phyloP scores from a whole-genome alignment of 2,888 invertebrate genomes.

The Pseudoips prasinana region DNA sequence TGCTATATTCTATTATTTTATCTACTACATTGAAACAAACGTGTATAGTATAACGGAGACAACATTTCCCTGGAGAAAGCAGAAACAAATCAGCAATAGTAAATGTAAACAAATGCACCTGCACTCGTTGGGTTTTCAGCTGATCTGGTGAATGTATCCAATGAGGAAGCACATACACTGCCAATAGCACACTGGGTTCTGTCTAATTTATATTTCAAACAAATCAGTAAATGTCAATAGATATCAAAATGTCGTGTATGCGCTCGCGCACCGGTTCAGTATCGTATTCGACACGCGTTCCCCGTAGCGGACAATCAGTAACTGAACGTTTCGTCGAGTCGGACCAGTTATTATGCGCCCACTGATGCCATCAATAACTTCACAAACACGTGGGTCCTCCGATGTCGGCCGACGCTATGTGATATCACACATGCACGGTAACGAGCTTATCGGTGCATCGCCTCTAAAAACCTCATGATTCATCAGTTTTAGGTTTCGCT shows the following conservation, averaged over 20 bases:
- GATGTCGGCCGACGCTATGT: conserved; percentile 41
- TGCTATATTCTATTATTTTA: conserved; percentile 12
- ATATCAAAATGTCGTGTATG: conserved; percentile 56
- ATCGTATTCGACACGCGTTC: conserved; percentile 62
- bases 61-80: conserved; percentile 26
- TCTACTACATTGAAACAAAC: conserved; percentile 23
- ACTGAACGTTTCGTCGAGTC: conserved; percentile 67
- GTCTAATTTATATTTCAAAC: conserved; percentile 42
- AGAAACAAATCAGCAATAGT: conserved; percentile 37
- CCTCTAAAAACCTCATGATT: conserved; percentile 74
- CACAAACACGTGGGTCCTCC: conserved; percentile 72
- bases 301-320: conserved; percentile 66
- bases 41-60: conserved; percentile 14
- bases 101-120: conserved; percentile 73
- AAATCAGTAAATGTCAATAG: conserved; percentile 45
- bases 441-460: conserved; percentile 73
- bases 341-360: conserved; percentile 80
- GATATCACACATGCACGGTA: conserved; percentile 61
- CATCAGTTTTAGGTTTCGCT: conserved; percentile 70
- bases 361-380: conserved; percentile 72
- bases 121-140: conserved; percentile 59
- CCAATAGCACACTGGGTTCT: conserved; percentile 52
- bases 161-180: conserved; percentile 56
- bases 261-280: conserved; percentile 61
- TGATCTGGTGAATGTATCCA: conserved; percentile 54